Conservation (phyloP, 2,888 invertebrate species). For the Ptilodon capucinus region DNA sequence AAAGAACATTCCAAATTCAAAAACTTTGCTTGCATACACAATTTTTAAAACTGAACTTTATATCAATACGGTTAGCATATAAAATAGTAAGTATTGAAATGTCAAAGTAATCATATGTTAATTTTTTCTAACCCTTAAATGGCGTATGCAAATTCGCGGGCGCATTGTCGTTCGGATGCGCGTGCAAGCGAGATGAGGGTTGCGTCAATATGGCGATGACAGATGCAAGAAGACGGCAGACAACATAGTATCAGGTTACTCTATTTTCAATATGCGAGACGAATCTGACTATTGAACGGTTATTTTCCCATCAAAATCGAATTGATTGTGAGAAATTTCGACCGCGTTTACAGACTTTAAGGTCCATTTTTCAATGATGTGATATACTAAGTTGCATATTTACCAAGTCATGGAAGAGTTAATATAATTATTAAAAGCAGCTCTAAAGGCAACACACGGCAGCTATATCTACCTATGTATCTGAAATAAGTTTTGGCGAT, state of each 20-base stretch:
- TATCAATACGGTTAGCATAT: constrained; percentile 5
- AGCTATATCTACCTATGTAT: no score
- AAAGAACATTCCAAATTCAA: constrained; percentile 50
- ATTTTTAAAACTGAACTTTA: constrained; percentile 21
- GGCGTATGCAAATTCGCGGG: constrained; percentile 70
- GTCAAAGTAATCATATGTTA: constrained; percentile 49
- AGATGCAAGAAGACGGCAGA: constrained; percentile 62
- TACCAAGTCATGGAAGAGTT: no score
- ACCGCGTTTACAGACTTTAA: background rate
- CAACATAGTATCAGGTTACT: constrained; percentile 64
- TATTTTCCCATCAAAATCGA: constrained; percentile 9
- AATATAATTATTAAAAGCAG: no score
- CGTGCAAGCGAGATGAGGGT: constrained; percentile 53
- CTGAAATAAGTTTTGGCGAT: no score
- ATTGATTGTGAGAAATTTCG: background rate
- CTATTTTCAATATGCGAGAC: constrained; percentile 26
- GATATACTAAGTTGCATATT: no score
- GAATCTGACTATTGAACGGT: constrained; percentile 20
- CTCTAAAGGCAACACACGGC: no score
- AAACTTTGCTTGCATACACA: constrained; percentile 32
- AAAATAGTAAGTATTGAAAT: constrained; percentile 15
- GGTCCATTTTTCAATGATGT: no score
- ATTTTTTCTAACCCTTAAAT: constrained; percentile 69
- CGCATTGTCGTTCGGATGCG: constrained; percentile 44
- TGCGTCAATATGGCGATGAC: constrained; percentile 72